Conservation (phyloP, 2,888 invertebrate species). For the Eustalomyia histrio region DNA sequence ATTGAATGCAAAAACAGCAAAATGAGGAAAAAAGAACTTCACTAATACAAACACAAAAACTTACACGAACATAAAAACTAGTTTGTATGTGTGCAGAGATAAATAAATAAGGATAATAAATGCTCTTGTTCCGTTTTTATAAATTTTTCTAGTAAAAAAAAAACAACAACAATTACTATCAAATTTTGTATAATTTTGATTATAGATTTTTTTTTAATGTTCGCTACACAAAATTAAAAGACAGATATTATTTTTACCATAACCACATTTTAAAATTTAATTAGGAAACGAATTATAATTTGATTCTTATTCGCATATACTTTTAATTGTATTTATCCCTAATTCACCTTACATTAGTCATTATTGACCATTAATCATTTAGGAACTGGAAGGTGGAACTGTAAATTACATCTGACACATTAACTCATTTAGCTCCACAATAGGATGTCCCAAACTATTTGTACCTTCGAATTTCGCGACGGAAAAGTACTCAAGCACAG, state of each 20-base stretch:
- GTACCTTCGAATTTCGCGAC: no score
- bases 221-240: slow-evolving; percentile 3
- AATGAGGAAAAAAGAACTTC: slow-evolving; percentile 9
- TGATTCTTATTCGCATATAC: no score
- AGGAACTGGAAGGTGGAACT: not conserved
- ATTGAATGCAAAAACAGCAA: slow-evolving; percentile 3
- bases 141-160: slow-evolving; percentile 10
- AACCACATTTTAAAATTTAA: slow-evolving; percentile 17
- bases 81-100: not conserved
- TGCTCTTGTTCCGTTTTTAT: slow-evolving; percentile 46
- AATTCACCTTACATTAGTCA: not conserved
- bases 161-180: not conserved
- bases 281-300: not conserved
- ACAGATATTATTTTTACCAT: not conserved
- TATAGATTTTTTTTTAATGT: slow-evolving; percentile 10
- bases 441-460: no score
- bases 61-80: not conserved
- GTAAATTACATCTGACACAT: not conserved
- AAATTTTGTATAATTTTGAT: not conserved
- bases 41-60: slow-evolving; percentile 29
- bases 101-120: slow-evolving; percentile 39
- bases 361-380: slow-evolving; percentile 18
- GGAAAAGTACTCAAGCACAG: no score
- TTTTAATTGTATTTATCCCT: no score
- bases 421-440: no score